Evolutionary conservation across 1,140 invertebrate species (phyloP), one percentile per base, ranked within the genome.

Genomic region (Zophobas morio): DNA sequence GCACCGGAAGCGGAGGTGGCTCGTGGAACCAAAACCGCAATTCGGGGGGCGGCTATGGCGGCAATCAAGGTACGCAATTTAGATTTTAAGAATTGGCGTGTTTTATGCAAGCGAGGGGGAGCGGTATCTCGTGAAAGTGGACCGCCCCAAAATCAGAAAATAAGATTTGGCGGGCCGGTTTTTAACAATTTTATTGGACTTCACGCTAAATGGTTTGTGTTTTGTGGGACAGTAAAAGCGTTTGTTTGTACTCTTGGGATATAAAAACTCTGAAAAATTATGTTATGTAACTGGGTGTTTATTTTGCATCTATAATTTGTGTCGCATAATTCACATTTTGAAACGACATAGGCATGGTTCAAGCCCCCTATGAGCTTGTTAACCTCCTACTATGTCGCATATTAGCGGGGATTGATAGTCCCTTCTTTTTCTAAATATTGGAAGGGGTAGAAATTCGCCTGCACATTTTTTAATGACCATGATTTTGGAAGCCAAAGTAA

Each of bases 271-370:
- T 20, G 20, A 20, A 20, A 20, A 20, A 20, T 20, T 20, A 20
- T 20, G 20, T 20, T 20, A 20, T 20, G 20, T 20, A 20, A 20
- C 20, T 20, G 20, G 20, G 20, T 20, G 20, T 20, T 20, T 20
- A 20, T 20, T 20, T 20, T 20, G 20, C 20, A 20, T 20, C 20
- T 20, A 33, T 37, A 77, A 63, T 57, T 33, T 73, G 37, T 72
- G 47, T 20, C 20, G 20, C 20, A 20, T 6, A 2, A 51, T 51
- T 51, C 3, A 20, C 6, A 57, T 1, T 75, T 40, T 51, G 2
- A 5, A 49, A 35, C 74, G 81, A 82, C 80, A 80, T 81, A 81
- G 81, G 80, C 81, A 82, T 81, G 75, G 81, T 74, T 74, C 74
- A 75, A 71, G 40, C 75, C 70, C 66, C n/a, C 56, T 49, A 37